Evolutionary conservation across 2,888 invertebrate genomes (phyloP).

Genomic region (Acheta domesticus): DNA sequence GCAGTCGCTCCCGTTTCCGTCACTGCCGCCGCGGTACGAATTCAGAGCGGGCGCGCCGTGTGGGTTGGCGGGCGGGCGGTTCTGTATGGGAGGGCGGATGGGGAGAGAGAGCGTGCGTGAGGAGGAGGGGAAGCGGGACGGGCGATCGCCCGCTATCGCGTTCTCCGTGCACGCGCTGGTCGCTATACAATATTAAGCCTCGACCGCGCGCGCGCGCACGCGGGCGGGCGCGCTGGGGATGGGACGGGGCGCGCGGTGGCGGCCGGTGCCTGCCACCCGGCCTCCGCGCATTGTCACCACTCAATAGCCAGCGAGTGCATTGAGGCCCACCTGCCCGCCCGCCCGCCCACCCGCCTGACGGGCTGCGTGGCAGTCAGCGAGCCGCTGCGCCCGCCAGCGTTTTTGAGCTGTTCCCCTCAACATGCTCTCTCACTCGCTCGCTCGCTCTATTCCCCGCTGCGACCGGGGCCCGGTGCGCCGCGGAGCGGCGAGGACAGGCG

Average conservation of each 20-base stretch:
- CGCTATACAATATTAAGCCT: too few relatives aligned
- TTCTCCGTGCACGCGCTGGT: too few relatives aligned
- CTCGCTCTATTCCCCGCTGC: neutral
- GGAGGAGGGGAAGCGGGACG: too few relatives aligned
- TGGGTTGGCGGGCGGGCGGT: neutral
- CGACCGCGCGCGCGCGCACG: neutral
- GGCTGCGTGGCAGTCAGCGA: neutral
- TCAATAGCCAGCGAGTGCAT: slow-evolving; percentile 6
- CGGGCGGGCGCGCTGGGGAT: neutral
- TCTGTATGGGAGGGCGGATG: neutral
- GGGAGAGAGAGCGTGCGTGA: neutral
- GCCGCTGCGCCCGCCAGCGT: neutral
- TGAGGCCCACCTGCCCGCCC: neutral
- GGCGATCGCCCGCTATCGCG: too few relatives aligned
- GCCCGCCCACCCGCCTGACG: neutral
- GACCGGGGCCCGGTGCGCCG: neutral
- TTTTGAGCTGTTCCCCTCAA: neutral
- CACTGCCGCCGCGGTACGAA: too few relatives aligned
- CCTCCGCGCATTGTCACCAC: slow-evolving; percentile 18
- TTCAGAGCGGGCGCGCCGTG: neutral
- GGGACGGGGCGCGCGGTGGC: neutral
- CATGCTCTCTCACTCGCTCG: neutral
- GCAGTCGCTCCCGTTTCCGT: too few relatives aligned
- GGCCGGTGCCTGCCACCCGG: neutral
- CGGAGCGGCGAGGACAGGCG: neutral